A percentile compares a stretch with the other conserved stretches of the same genome.
These are phyloP conservation scores for Eristalis tenax DNA, from an alignment of 2,888 invertebrate species.

Conservation along the genomic window DNA sequence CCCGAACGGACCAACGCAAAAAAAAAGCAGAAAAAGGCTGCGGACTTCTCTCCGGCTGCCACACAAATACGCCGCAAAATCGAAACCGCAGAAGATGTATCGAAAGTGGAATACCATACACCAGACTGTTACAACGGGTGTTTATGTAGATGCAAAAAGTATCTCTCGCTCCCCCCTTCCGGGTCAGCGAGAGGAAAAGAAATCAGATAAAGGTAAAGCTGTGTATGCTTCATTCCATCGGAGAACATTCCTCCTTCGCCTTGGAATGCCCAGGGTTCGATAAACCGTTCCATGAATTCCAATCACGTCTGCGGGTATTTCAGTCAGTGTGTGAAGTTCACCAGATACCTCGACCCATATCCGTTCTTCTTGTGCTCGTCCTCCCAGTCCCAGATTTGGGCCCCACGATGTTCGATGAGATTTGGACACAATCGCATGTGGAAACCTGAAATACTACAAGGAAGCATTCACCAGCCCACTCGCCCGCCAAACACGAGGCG, in stretches of 20 bases:
- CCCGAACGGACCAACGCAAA: neutral
- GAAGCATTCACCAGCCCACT: neutral
- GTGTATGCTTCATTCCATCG: neutral
- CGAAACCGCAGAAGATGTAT: conserved; percentile 66
- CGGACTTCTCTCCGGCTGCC: conserved; percentile 18
- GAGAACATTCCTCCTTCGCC: neutral
- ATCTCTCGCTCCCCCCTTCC: neutral
- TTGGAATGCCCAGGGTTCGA: conserved; percentile 38
- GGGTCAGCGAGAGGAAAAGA: conserved; percentile 10
- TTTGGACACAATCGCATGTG: conserved; percentile 55
- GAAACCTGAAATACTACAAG: conserved; percentile 18
- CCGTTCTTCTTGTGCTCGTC: conserved; percentile 31
- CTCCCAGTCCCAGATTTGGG: neutral
- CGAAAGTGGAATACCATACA: conserved; percentile 47
- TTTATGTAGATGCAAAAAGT: conserved; percentile 54
- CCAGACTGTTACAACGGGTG: conserved; percentile 30
- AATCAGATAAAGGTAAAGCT: neutral
- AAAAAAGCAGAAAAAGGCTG: neutral
- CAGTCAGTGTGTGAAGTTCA: conserved; percentile 71
- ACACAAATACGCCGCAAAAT: conserved; percentile 66
- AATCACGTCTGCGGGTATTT: conserved; percentile 65
- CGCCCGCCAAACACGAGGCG: neutral
- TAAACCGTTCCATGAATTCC: conserved; percentile 63
- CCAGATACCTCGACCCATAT: conserved; percentile 56
- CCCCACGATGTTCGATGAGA: conserved; percentile 40